phyloP scores from a whole-genome alignment of 64 coral and sea anemone species.

The Pocillopora verrucosa region DNA sequence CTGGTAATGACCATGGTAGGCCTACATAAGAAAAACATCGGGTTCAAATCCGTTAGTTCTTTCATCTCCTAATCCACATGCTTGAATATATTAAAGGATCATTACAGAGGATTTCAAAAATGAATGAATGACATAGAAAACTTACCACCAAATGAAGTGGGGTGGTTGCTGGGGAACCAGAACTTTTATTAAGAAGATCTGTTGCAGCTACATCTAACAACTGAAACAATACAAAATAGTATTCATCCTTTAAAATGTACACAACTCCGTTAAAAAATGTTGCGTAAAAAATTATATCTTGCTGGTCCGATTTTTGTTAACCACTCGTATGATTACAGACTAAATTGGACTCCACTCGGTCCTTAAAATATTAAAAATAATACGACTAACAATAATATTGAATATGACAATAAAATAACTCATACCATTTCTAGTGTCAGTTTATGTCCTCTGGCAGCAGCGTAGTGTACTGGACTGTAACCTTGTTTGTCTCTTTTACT shows the following conservation, averaged over 20 bases:
- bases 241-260: neutral
- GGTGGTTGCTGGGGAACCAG: slow-evolving; percentile 73
- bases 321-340: no score
- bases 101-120: no score
- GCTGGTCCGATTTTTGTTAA: no score
- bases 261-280: no score
- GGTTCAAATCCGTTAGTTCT: neutral
- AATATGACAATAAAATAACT: no score
- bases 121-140: neutral
- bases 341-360: no score
- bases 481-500: slow-evolving; percentile 98
- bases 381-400: no score
- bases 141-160: slow-evolving; percentile 98
- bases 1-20: slow-evolving; percentile 83
- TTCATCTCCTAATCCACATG: no score
- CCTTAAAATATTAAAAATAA: no score
- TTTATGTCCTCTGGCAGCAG: slow-evolving; percentile 87
- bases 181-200: slow-evolving; percentile 86
- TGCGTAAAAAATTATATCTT: no score
- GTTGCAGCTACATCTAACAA: slow-evolving; percentile 83
- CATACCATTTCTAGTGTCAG: slow-evolving; percentile 93
- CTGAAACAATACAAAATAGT: slow-evolving; percentile 38
- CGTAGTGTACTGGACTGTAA: slow-evolving; percentile 92
- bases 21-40: slow-evolving; percentile 38
- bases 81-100: no score